phyloP scores from a whole-genome alignment of 2,888 invertebrate genomes.

The Pollenia griseotomentosa region DNA sequence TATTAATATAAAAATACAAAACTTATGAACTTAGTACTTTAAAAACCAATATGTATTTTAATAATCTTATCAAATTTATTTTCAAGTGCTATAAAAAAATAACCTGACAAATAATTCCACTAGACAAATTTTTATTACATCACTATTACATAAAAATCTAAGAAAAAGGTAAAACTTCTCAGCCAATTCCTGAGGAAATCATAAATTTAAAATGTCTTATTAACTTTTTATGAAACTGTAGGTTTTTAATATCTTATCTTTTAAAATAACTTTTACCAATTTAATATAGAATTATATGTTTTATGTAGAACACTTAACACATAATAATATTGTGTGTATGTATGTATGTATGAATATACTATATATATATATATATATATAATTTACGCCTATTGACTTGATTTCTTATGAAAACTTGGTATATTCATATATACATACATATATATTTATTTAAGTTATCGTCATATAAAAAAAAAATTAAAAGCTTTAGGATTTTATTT shows the following conservation, averaged over 20 bases:
- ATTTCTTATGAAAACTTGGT: no score
- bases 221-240: background rate
- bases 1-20: background rate
- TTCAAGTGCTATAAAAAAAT: conserved; percentile 35
- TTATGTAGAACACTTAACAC: no score
- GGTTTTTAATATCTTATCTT: no score
- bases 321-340: no score
- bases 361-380: no score
- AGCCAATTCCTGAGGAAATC: conserved; percentile 10
- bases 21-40: conserved; percentile 26
- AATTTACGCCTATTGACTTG: no score
- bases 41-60: conserved; percentile 15
- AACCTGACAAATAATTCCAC: conserved; percentile 29
- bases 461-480: background rate
- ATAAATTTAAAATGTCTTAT: background rate
- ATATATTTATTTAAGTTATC: background rate
- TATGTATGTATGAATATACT: no score
- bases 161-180: background rate
- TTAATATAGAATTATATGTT: no score
- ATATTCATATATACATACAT: background rate
- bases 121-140: conserved; percentile 7
- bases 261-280: no score
- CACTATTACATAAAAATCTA: conserved; percentile 16
- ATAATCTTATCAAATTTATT: conserved; percentile 56
- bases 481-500: conserved; percentile 29